Conservation (phyloP, 1,140 invertebrate species). For the Olivierus martensii region DNA sequence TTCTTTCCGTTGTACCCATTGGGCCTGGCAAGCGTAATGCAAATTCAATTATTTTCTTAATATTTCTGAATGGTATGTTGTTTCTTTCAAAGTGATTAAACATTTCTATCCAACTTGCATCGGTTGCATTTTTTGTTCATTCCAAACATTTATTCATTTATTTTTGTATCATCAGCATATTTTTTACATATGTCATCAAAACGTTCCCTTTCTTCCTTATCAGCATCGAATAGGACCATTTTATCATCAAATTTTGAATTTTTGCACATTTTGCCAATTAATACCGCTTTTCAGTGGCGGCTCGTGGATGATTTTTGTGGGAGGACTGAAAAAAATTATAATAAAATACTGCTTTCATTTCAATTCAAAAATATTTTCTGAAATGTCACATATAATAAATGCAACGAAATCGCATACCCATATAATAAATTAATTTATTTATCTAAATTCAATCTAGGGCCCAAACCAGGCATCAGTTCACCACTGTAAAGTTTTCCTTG, state of each 20-base stretch:
- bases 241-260: not conserved
- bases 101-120: not conserved
- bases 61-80: not conserved
- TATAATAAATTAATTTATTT: too few species aligned
- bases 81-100: not conserved
- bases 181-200: not conserved
- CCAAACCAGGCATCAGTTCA: too few species aligned
- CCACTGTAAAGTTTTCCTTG: too few species aligned
- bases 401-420: too few species aligned
- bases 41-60: not conserved
- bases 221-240: not conserved
- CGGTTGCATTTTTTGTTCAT: too few species aligned
- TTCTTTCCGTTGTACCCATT: not conserved
- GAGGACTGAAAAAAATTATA: too few species aligned
- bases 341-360: too few species aligned
- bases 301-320: too few species aligned
- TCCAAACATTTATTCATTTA: not conserved
- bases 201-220: not conserved
- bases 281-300: not conserved
- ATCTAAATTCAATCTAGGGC: too few species aligned
- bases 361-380: too few species aligned
- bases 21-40: not conserved
- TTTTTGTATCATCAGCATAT: too few species aligned
- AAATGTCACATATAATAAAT: too few species aligned
- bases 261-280: not conserved